Evolutionary conservation across 2,797 vertebrate genomes (phyloP).

Genomic region (Momotus momota): DNA sequence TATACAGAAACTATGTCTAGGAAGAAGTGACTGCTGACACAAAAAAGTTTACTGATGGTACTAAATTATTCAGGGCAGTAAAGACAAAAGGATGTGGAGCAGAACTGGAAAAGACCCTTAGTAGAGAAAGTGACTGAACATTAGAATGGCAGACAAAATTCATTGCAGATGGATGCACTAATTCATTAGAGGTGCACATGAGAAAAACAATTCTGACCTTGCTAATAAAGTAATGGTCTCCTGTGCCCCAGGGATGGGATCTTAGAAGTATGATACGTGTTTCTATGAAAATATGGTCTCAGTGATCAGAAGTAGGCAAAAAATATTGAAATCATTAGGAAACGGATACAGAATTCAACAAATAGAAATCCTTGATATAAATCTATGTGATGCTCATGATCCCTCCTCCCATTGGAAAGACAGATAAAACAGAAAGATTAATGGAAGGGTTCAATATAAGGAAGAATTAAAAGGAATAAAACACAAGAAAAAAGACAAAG

Average conservation of each 20-base stretch:
- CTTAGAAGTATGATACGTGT: background rate
- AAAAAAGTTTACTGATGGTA: background rate
- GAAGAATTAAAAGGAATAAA: background rate
- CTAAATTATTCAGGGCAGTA: constrained; percentile 8
- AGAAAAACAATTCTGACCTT: constrained; percentile 16
- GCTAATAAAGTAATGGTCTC: constrained; percentile 8
- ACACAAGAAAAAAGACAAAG: background rate
- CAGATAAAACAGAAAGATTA: background rate
- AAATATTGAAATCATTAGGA: background rate
- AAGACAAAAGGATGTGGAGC: background rate
- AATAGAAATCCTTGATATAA: background rate
- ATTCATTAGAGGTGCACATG: constrained; percentile 4
- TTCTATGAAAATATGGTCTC: background rate
- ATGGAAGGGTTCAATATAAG: background rate
- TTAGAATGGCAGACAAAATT: constrained; percentile 45
- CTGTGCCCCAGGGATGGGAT: background rate
- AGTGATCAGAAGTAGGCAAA: background rate
- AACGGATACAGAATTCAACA: background rate
- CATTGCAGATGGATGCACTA: constrained; percentile 10
- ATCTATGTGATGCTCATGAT: background rate
- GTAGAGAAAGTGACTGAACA: constrained; percentile 9
- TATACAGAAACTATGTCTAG: background rate
- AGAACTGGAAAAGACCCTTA: background rate
- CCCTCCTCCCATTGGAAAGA: background rate
- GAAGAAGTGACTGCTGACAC: background rate